Conservation (phyloP, 2,888 invertebrate genomes). For the Aphodius sticticus region DNA sequence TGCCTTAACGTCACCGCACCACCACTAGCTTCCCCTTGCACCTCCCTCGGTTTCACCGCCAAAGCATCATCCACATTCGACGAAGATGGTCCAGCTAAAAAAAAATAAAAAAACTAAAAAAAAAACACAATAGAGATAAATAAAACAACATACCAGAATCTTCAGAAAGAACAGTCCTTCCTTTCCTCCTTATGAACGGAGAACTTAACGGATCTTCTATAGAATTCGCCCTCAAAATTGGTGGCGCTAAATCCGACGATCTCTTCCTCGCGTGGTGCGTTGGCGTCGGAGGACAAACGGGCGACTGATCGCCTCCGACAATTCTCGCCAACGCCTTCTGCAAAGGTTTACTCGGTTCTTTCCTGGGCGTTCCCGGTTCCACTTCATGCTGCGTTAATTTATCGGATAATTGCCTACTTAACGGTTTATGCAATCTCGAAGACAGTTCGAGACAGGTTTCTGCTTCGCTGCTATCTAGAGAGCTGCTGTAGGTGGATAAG, state of each 20-base stretch:
- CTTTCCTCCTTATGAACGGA: slow-evolving; percentile 15
- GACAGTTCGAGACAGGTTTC: slow-evolving; percentile 44
- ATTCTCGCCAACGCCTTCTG: slow-evolving; percentile 41
- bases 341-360: slow-evolving; percentile 34
- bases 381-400: slow-evolving; percentile 39
- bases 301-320: slow-evolving; percentile 57
- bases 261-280: slow-evolving; percentile 82
- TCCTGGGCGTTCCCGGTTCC: slow-evolving; percentile 25
- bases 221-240: slow-evolving; percentile 65
- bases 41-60: slow-evolving; percentile 38
- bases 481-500: slow-evolving; percentile 52
- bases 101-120: not conserved
- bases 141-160: slow-evolving; percentile 9
- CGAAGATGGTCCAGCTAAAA: slow-evolving; percentile 54
- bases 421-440: slow-evolving; percentile 72
- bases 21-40: slow-evolving; percentile 59
- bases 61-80: slow-evolving; percentile 44
- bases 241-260: slow-evolving; percentile 55
- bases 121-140: not conserved
- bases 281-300: slow-evolving; percentile 86
- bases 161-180: not conserved
- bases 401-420: slow-evolving; percentile 70
- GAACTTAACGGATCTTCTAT: slow-evolving; percentile 42
- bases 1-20: slow-evolving; percentile 69
- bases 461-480: slow-evolving; percentile 34